These are phyloP conservation scores for Lasioglossum malachurum DNA, from an alignment of 2,888 invertebrate species.

Conservation along the genomic window DNA sequence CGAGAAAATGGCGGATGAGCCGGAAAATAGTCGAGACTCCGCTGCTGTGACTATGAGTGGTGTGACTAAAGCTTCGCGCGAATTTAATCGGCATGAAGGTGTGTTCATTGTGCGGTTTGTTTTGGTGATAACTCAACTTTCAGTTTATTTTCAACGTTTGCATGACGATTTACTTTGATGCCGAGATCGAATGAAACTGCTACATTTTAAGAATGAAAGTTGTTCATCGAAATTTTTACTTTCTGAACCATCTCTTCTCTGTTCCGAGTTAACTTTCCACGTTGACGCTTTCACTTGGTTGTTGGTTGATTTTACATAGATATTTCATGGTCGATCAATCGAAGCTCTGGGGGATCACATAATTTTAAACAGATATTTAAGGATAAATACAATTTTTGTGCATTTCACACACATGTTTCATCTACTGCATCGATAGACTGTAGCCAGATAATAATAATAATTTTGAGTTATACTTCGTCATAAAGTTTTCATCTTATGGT, in stretches of 20 bases:
- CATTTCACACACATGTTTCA: too few relatives aligned
- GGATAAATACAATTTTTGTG: too few relatives aligned
- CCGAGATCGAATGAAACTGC: neutral
- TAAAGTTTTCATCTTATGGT: too few relatives aligned
- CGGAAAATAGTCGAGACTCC: neutral
- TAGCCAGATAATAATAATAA: too few relatives aligned
- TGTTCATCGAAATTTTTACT: neutral
- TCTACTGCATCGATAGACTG: too few relatives aligned
- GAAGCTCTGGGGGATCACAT: too few relatives aligned
- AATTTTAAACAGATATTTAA: too few relatives aligned
- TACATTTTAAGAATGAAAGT: neutral
- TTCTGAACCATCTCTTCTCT: neutral
- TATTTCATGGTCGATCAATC: too few relatives aligned
- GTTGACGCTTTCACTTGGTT: too few relatives aligned
- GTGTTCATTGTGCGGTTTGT: constrained; percentile 45
- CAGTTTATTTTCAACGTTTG: neutral
- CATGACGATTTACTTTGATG: neutral
- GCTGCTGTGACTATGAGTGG: constrained; percentile 42
- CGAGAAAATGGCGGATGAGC: neutral
- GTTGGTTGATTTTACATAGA: too few relatives aligned
- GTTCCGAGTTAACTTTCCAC: neutral
- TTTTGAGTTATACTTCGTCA: too few relatives aligned
- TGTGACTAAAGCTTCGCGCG: constrained; percentile 65
- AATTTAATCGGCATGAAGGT: constrained; percentile 69
- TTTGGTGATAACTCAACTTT: neutral